phyloP scores from a whole-genome alignment of 1,140 invertebrate species.

The Sarcophaga peregrina region DNA sequence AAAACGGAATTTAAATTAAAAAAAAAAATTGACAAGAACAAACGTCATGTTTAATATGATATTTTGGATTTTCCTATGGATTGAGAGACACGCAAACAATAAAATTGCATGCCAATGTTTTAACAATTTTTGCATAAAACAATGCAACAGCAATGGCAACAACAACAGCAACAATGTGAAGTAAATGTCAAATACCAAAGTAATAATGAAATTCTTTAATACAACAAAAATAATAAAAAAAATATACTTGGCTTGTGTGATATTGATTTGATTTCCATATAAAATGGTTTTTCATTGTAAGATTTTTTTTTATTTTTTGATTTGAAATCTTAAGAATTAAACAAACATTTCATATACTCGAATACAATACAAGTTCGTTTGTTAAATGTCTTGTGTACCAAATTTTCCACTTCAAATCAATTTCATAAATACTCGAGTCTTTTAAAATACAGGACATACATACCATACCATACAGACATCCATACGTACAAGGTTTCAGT shows the following conservation, averaged over 20 bases:
- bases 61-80: not conserved
- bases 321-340: too few relatives aligned
- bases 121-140: not conserved
- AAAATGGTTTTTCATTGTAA: too few relatives aligned
- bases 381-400: constrained; percentile 18
- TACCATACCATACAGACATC: too few relatives aligned
- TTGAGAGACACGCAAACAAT: not conserved
- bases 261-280: too few relatives aligned
- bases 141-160: not conserved
- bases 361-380: not conserved
- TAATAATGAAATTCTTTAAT: not conserved
- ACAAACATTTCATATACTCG: too few relatives aligned
- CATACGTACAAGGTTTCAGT: too few relatives aligned
- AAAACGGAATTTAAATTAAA: too few relatives aligned
- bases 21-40: not conserved
- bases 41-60: not conserved
- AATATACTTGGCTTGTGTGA: too few relatives aligned
- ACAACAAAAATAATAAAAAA: too few relatives aligned
- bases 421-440: not conserved
- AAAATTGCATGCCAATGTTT: not conserved
- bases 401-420: constrained; percentile 9
- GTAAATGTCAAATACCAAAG: not conserved
- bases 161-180: not conserved
- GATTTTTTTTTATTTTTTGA: too few relatives aligned
- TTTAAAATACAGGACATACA: not conserved